Percentiles rank a stretch among this genome's conserved stretches.
phyloP scores from a whole-genome alignment of 2,888 invertebrate genomes.

The Lepas anatifera region DNA sequence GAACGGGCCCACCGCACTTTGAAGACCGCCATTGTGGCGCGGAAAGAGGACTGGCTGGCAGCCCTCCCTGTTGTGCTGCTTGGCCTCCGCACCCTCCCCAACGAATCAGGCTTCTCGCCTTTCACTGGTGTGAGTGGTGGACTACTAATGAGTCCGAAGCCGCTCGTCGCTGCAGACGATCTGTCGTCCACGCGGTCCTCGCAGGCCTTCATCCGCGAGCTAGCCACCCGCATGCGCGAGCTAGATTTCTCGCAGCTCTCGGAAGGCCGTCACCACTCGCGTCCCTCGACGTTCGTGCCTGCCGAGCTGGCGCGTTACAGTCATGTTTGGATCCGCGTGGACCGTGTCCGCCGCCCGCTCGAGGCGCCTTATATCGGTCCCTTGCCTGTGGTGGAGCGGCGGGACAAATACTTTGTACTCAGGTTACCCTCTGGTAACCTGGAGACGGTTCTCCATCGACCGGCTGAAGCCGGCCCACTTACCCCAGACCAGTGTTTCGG shows the following conservation, averaged over 20 bases:
- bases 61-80: constrained; percentile 31
- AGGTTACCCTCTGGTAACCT: no score
- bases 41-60: constrained; percentile 27
- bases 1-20: constrained; percentile 35
- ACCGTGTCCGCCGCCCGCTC: not conserved
- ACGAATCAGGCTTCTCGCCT: constrained; percentile 27
- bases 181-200: not conserved
- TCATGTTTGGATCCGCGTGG: not conserved
- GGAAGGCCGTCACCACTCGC: not conserved
- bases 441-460: no score
- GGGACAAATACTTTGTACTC: no score
- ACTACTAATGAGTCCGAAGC: constrained; percentile 22
- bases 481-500: no score
- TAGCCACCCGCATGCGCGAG: not conserved
- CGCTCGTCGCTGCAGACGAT: not conserved
- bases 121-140: constrained; percentile 26
- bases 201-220: not conserved
- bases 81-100: constrained; percentile 29
- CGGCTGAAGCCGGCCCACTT: no score
- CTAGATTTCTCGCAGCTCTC: not conserved
- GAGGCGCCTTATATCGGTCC: not conserved
- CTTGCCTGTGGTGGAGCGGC: not conserved
- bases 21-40: constrained; percentile 32
- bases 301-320: not conserved
- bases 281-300: not conserved